phyloP scores from a whole-genome alignment of 2,888 invertebrate genomes.

The Ecdyonurus torrentis region DNA sequence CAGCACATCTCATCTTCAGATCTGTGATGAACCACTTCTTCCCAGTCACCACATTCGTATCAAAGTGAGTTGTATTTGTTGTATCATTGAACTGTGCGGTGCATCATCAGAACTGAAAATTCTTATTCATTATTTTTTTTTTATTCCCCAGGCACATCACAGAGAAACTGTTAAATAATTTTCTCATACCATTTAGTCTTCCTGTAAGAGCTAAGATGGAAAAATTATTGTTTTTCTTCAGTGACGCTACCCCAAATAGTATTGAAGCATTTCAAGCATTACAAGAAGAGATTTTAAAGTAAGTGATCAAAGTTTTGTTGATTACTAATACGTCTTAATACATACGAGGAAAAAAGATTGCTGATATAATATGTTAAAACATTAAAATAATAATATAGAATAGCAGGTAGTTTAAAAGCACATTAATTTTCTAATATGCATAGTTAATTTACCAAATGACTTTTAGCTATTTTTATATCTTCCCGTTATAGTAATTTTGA shows the following conservation, averaged over 20 bases:
- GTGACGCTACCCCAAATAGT: background rate
- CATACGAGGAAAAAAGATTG: background rate
- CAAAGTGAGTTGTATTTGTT: background rate
- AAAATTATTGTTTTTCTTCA: background rate
- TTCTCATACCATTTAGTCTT: background rate
- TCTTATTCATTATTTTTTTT: background rate
- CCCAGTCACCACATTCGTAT: background rate
- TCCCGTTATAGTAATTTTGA: too few relatives aligned
- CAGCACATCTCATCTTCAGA: background rate
- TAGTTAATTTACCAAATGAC: too few relatives aligned
- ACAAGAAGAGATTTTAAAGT: too few relatives aligned
- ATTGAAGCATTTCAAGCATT: background rate
- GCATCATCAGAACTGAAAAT: too few relatives aligned
- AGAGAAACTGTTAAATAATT: background rate
- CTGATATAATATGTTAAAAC: background rate
- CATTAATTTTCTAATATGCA: too few relatives aligned
- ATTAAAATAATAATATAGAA: background rate
- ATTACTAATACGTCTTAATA: too few relatives aligned
- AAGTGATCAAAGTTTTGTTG: too few relatives aligned
- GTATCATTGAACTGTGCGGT: too few relatives aligned
- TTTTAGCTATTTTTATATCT: too few relatives aligned
- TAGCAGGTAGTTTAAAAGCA: too few relatives aligned
- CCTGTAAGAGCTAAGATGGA: background rate
- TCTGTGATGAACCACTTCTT: background rate
- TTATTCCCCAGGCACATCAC: background rate